These are phyloP conservation scores for Eumerus sabulonum DNA, from an alignment of 2,888 invertebrate genomes.

Conservation along the genomic window DNA sequence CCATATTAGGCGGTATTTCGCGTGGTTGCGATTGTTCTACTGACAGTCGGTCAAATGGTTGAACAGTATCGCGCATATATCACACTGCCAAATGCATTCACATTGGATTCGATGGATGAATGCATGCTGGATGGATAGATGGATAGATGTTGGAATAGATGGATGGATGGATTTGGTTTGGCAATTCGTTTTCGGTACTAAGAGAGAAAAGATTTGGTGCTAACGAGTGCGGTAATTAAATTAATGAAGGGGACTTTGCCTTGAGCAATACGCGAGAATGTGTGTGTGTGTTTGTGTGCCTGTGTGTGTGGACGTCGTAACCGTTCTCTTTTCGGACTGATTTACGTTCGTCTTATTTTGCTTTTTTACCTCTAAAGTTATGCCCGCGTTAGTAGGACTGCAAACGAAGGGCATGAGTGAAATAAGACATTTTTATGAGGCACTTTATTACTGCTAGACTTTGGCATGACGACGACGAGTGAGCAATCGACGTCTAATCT, in stretches of 20 bases:
- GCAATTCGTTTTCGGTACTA: constrained; percentile 61
- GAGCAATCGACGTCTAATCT: not conserved
- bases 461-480: constrained; percentile 9
- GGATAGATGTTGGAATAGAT: constrained; percentile 45
- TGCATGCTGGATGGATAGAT: not conserved
- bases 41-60: constrained; percentile 46
- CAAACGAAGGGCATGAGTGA: constrained; percentile 45
- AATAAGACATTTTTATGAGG: constrained; percentile 9
- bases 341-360: not conserved
- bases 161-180: constrained; percentile 62
- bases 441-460: not conserved
- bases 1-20: constrained; percentile 64
- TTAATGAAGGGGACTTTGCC: constrained; percentile 68
- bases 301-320: constrained; percentile 22
- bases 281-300: constrained; percentile 16
- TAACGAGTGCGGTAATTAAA: constrained; percentile 68
- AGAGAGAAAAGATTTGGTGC: constrained; percentile 52
- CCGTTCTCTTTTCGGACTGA: constrained; percentile 42
- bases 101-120: constrained; percentile 20
- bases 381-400: constrained; percentile 16
- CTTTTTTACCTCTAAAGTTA: not conserved
- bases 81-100: constrained; percentile 63
- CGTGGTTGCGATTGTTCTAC: constrained; percentile 63
- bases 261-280: constrained; percentile 32
- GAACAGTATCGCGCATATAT: constrained; percentile 55